Evolutionary conservation across 2,888 invertebrate species (phyloP).

Genomic region (Pollenia amentaria): DNA sequence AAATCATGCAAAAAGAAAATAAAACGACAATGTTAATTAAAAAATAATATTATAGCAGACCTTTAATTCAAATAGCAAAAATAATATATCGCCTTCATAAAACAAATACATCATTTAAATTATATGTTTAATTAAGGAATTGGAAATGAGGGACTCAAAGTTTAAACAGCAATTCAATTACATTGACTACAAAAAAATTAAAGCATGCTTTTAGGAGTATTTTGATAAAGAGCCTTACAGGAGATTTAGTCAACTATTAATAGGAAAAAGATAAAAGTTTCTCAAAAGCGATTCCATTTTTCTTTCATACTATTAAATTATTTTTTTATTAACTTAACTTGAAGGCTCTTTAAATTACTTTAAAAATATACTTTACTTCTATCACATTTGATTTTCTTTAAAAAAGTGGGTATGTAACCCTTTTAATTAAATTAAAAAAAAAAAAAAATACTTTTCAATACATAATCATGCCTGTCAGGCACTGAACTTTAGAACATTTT

Average conservation of each 20-base stretch:
- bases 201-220: not conserved
- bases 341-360: no score
- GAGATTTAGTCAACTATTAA: no score
- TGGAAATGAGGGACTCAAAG: not conserved
- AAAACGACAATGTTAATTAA: constrained; percentile 49
- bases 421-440: not conserved
- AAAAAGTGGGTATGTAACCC: no score
- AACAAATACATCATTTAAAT: not conserved
- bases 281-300: no score
- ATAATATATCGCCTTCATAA: not conserved
- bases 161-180: no score
- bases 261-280: no score
- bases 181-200: not conserved
- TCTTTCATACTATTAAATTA: no score
- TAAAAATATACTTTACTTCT: no score
- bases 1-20: constrained; percentile 25
- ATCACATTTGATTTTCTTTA: no score
- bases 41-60: constrained; percentile 23
- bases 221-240: not conserved
- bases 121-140: constrained; percentile 2
- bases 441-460: not conserved
- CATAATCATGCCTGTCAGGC: not conserved
- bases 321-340: no score
- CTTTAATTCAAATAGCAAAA: constrained; percentile 1
- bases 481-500: not conserved